These are phyloP conservation scores for Enteromius trimaculatus DNA, from an alignment of 2,797 vertebrate species.

Conservation along the genomic window DNA sequence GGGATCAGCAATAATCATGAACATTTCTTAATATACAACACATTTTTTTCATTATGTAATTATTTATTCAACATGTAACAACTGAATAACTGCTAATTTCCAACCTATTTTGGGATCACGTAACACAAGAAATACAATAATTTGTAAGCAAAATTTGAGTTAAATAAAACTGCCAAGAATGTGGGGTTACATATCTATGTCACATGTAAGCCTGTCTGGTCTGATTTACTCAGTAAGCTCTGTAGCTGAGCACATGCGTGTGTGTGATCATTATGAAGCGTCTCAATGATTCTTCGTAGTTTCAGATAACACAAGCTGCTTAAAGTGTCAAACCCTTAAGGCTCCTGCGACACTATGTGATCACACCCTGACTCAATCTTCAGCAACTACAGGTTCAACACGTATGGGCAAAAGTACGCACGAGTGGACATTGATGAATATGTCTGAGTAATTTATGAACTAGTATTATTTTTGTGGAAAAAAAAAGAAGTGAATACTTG, in stretches of 20 bases:
- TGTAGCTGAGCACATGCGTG: background rate
- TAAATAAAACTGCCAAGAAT: background rate
- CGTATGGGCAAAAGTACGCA: conserved; percentile 18
- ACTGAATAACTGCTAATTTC: background rate
- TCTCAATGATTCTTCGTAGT: conserved; percentile 51
- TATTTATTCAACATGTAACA: background rate
- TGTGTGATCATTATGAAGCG: conserved; percentile 38
- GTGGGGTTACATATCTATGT: conserved; percentile 7
- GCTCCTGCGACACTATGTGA: conserved; percentile 3
- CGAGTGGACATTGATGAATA: background rate
- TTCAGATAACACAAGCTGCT: conserved; percentile 50
- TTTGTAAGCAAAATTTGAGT: background rate
- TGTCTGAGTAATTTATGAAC: background rate
- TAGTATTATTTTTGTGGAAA: background rate
- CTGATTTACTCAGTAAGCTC: background rate
- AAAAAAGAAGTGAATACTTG: background rate
- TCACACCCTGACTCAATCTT: conserved; percentile 53
- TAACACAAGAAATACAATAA: background rate
- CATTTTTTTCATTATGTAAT: too few relatives aligned
- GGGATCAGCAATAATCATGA: too few relatives aligned
- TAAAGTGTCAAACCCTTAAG: conserved; percentile 36
- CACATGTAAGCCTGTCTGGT: conserved; percentile 8
- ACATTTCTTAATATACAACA: too few relatives aligned
- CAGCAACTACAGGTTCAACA: conserved; percentile 25
- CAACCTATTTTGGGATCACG: background rate